Conservation (phyloP, 2,888 invertebrate genomes). For the Agelastica alni region DNA sequence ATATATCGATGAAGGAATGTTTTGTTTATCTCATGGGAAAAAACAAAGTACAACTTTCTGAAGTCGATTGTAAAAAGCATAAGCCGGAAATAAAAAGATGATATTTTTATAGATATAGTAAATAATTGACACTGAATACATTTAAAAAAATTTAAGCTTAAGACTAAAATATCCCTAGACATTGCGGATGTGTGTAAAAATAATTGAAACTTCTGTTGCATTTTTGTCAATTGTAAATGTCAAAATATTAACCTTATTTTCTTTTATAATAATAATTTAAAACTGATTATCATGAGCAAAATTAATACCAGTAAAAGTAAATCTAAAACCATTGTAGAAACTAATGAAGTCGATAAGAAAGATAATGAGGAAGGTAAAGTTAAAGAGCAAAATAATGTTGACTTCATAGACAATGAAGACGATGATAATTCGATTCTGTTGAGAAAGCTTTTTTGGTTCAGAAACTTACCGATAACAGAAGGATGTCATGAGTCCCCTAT, state of each 20-base stretch:
- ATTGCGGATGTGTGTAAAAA: too few species aligned
- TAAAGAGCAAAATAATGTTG: too few species aligned
- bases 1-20: too few species aligned
- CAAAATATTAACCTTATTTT: background rate
- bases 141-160: too few species aligned
- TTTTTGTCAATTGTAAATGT: background rate
- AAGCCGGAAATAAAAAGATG: too few species aligned
- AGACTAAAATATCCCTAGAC: too few species aligned
- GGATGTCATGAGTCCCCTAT: slow-evolving; percentile 56
- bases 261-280: background rate
- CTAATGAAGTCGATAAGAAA: background rate
- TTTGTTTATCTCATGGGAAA: too few species aligned
- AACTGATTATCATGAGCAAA: slow-evolving; percentile 1
- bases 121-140: too few species aligned
- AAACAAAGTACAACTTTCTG: too few species aligned
- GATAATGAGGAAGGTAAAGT: slow-evolving; percentile 4
- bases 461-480: slow-evolving; percentile 46
- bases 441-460: slow-evolving; percentile 31
- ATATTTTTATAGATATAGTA: too few species aligned
- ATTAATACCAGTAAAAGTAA: background rate
- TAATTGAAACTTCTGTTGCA: too few species aligned
- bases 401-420: background rate
- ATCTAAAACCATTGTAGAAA: background rate
- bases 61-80: too few species aligned
- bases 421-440: background rate